phyloP scores from a whole-genome alignment of 2,888 invertebrate genomes.

The Catocala nupta region DNA sequence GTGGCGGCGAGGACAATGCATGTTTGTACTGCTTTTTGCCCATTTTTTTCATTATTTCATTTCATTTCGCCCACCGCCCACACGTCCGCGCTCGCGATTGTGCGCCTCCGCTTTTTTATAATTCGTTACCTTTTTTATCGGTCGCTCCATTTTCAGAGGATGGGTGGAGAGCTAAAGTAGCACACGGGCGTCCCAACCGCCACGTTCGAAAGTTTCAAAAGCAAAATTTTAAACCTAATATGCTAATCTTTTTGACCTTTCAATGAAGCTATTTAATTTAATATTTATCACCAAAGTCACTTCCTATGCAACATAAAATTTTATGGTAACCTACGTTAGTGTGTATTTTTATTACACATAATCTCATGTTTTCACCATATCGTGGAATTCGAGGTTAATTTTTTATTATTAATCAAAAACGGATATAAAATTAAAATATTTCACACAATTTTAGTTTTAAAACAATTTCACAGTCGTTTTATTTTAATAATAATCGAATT shows the following conservation, averaged over 20 bases:
- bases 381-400: constrained; percentile 35
- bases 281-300: neutral
- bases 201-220: constrained; percentile 33
- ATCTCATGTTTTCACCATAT: constrained; percentile 38
- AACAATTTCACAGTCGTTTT: constrained; percentile 54
- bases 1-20: constrained; percentile 83
- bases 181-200: constrained; percentile 65
- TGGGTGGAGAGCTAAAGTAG: constrained; percentile 65
- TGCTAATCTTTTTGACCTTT: neutral
- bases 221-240: constrained; percentile 5
- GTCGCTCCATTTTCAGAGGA: constrained; percentile 87
- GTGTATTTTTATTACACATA: constrained; percentile 24
- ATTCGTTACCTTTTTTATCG: constrained; percentile 88
- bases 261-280: neutral
- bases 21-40: constrained; percentile 87
- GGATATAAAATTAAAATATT: constrained; percentile 45
- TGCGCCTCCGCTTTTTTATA: constrained; percentile 86
- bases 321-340: constrained; percentile 2
- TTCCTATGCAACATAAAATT: constrained; percentile 5
- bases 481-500: constrained; percentile 47
- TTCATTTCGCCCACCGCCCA: constrained; percentile 86
- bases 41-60: constrained; percentile 88
- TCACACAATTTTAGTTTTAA: constrained; percentile 49
- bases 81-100: constrained; percentile 87
- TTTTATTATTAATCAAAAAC: constrained; percentile 28